Base-by-base conservation (phyloP, 2,888 invertebrate genomes). In the Miltochrista miniata region DNA sequence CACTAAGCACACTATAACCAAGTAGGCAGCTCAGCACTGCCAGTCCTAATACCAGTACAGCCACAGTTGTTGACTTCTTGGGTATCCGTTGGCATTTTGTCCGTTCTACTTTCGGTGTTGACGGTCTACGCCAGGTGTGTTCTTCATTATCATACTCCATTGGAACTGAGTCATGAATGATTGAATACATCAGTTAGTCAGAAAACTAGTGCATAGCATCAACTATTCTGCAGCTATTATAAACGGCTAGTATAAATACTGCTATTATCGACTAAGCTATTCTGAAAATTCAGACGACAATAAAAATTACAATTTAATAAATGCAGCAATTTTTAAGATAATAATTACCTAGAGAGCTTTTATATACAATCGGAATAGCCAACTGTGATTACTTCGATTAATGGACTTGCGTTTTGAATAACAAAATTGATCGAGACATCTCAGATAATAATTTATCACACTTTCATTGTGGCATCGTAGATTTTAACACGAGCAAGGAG, bases 101-200 rank as follows among this genome's bases (percentile, higher is more conserved):
- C 12, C 68, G 63, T 8, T 78, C 67, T 2, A 61, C 56, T 60
- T 88, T 88, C 1, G 79, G 70, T 13, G 74, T 68, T 13, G 81
- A 81, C 9, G 81, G 79, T 33, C 84, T 73, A 35, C 84, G 84
- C 91, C 91, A 91, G 8, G 80, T 89, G 60, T 86, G 73, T 15
- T 89, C 88, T 50, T 87, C 85, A 37, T 85, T 88, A 53, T 91
- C 87, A 56, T 85, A 91, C 63, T 90, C 90, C 90, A 91, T 81
- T 48, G 68, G 68, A 48, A 68, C 68, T 48, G 70, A 64, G 57
- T 68, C 64, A 41, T 64, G 70, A 51, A 60, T 68, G 42, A 61
- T 70, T 53, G 67, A 68, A 64, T 68, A 68, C 67, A 68, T 68
- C 52, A 58, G 59, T 54, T 48, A 24, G 18, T 43, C 10, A 15